phyloP scores from a whole-genome alignment of 2,113 vertebrate genomes.

The Etia nguti region DNA sequence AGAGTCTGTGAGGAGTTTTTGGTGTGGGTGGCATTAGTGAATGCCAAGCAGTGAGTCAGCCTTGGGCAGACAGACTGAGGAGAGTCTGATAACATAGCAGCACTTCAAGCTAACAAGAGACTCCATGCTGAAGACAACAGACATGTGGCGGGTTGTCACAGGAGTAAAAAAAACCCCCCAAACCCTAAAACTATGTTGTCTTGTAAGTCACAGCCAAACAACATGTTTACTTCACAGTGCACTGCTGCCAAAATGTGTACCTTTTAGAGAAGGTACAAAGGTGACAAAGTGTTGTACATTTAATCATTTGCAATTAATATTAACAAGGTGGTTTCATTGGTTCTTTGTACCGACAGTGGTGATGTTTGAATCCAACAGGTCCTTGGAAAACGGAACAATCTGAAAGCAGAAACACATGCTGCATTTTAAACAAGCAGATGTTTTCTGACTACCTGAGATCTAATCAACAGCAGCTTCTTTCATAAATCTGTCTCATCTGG shows the following conservation, averaged over 20 bases:
- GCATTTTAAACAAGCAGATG: background rate
- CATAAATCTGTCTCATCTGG: background rate
- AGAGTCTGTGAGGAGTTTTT: background rate
- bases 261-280: background rate
- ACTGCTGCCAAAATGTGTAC: background rate
- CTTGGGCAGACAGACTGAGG: background rate
- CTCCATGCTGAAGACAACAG: background rate
- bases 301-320: background rate
- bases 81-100: background rate
- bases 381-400: background rate
- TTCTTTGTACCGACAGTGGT: background rate
- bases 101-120: background rate
- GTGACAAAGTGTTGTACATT: background rate
- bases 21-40: background rate
- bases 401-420: background rate
- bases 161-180: background rate
- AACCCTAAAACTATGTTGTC: background rate
- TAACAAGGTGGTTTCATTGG: background rate
- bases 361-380: background rate
- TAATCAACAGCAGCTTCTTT: background rate
- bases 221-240: background rate
- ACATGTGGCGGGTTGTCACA: background rate
- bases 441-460: background rate
- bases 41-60: background rate
- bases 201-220: background rate